Conservation (phyloP, 2,113 vertebrate genomes). For the Mandrillus leucophaeus region DNA sequence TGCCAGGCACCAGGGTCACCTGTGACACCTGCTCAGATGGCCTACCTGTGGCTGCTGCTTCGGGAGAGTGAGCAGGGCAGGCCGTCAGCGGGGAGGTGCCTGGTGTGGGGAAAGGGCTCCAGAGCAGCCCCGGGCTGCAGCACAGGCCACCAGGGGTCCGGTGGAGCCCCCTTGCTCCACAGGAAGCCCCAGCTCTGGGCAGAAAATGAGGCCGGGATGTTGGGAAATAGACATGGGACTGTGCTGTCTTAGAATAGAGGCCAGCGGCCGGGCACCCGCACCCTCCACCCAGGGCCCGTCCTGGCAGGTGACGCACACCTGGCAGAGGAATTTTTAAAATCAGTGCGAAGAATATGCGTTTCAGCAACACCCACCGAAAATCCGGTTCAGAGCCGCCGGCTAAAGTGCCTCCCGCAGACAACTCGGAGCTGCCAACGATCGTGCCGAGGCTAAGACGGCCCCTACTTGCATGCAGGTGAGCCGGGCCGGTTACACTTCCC, state of each 20-base stretch:
- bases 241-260: background rate
- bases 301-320: background rate
- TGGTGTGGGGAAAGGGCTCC: background rate
- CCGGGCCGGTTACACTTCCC: background rate
- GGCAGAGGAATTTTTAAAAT: background rate
- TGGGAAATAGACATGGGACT: fast-evolving
- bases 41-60: background rate
- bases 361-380: background rate
- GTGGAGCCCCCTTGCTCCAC: background rate
- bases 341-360: background rate
- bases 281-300: background rate
- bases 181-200: background rate
- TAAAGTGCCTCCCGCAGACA: background rate
- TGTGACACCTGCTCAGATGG: background rate
- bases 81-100: background rate
- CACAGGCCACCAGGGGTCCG: background rate
- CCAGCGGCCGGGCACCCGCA: background rate
- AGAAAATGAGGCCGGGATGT: background rate
- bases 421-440: fast-evolving
- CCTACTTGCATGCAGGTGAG: fast-evolving
- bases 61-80: background rate
- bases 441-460: fast-evolving
- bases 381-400: background rate
- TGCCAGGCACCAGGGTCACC: background rate
- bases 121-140: background rate